A percentile compares a stretch with the other conserved stretches of the same genome.
phyloP scores from a whole-genome alignment of 53 echinoderm and acorn worm species.

The Zoroaster sp. region DNA sequence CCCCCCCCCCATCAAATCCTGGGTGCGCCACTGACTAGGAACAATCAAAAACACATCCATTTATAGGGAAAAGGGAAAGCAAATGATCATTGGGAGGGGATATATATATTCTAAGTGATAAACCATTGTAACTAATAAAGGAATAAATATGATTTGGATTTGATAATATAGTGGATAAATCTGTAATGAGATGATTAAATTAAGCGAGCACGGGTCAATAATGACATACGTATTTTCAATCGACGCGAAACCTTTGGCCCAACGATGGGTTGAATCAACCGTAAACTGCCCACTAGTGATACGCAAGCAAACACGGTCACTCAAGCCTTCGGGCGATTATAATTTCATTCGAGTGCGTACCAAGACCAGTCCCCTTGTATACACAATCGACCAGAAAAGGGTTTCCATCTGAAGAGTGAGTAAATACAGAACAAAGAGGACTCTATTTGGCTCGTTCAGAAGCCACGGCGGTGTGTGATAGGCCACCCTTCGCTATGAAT shows the following conservation, averaged over 20 bases:
- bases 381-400: slow-evolving; percentile 14
- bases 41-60: too few relatives aligned
- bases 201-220: slow-evolving; percentile 13
- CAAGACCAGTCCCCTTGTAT: slow-evolving; percentile 44
- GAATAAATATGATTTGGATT: not conserved
- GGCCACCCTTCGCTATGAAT: not conserved
- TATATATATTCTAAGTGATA: not conserved
- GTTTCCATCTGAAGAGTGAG: slow-evolving; percentile 18
- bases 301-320: slow-evolving; percentile 41
- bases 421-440: slow-evolving; percentile 58
- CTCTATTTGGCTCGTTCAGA: slow-evolving; percentile 13
- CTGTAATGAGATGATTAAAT: slow-evolving; percentile 5
- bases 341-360: slow-evolving; percentile 11
- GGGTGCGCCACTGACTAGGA: too few relatives aligned
- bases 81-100: too few relatives aligned
- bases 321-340: slow-evolving; percentile 18
- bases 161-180: not conserved
- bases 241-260: not conserved
- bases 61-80: too few relatives aligned
- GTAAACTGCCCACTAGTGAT: slow-evolving; percentile 24
- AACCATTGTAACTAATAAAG: not conserved
- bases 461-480: slow-evolving; percentile 25
- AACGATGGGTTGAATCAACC: slow-evolving; percentile 15
- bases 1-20: too few relatives aligned
- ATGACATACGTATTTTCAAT: slow-evolving; percentile 10